Conservation (phyloP, 2,113 vertebrate species). For the Rhinoptilus africanus region DNA sequence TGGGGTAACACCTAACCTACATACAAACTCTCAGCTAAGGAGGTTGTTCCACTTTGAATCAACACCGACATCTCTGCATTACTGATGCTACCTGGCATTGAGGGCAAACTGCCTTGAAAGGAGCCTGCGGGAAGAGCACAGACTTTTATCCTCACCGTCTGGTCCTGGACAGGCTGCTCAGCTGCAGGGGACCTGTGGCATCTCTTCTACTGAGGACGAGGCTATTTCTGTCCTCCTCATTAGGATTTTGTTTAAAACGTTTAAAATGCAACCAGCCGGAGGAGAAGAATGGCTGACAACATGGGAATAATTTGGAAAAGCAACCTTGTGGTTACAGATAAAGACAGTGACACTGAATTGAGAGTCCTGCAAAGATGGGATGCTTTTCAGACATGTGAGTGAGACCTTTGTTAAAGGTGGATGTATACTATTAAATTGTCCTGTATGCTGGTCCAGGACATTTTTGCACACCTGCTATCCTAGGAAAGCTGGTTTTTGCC, state of each 20-base stretch:
- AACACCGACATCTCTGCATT: neutral
- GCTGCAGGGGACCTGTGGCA: neutral
- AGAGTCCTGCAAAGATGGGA: neutral
- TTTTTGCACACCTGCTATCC: neutral
- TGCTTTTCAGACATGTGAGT: neutral
- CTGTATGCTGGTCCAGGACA: neutral
- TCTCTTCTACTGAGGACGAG: neutral
- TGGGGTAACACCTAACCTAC: neutral
- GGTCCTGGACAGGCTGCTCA: constrained; percentile 4
- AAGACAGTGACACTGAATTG: neutral
- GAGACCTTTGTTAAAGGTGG: neutral
- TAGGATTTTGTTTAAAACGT: neutral
- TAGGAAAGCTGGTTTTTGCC: neutral
- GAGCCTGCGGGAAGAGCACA: neutral
- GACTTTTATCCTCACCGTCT: constrained; percentile 17
- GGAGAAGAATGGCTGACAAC: neutral
- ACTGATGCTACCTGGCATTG: neutral
- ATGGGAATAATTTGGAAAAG: neutral
- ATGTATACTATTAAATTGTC: neutral
- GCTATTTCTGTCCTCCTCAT: neutral
- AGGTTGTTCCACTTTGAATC: neutral
- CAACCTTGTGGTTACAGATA: neutral
- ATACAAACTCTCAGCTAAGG: neutral
- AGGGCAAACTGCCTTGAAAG: neutral
- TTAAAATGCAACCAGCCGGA: neutral